Evolutionary conservation across 2,797 vertebrate species (phyloP), one percentile per base, ranked within the genome.

Genomic region (Thamnophis elegans): DNA sequence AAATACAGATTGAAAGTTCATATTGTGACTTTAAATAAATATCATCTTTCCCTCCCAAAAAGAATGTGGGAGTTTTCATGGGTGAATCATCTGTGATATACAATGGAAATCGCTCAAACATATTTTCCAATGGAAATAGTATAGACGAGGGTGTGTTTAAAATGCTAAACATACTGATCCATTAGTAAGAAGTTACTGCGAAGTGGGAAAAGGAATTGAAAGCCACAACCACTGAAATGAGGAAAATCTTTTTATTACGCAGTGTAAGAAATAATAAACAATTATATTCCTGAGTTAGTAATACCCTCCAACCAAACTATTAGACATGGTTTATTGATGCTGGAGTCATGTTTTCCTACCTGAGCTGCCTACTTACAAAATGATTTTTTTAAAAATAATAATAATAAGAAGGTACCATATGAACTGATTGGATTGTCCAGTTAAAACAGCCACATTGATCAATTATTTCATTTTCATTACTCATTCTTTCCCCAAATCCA

Each of bases 361-460:
- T 59, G 91, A 89, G 91, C 92, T 93, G 1, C 26, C 92, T 93
- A 93, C 91, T 95, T 96, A 94, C 85, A 55, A 93, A 87, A 85
- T 60, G 90, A 93, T 94, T 92, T 68, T 68, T 20, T 18, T 59
- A 59, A 9, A 68, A 78, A 82, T 95, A 68, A 55, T 42, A 93
- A 73, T 55, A 91, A 53, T 42, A 95, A 95, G 92, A 5, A 0
- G 14, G 91, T 47, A 3, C 85, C 78, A 55, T 0, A 0, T 58
- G 93, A 89, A 91, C 92, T 87, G 85, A 28, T 0, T 11, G 10
- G 51, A 93, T 92, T 93, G 87, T 55, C 91, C 85, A 91, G 93
- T 5, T 4, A 22, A 14, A 62, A 12, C 4, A 85, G 60, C 92
- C 86, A 91, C 18, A 2, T 36, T 36, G 65, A 3, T 54, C 22